Conservation (phyloP, 2,888 invertebrate genomes). For the Leptinotarsa peninsularis region DNA sequence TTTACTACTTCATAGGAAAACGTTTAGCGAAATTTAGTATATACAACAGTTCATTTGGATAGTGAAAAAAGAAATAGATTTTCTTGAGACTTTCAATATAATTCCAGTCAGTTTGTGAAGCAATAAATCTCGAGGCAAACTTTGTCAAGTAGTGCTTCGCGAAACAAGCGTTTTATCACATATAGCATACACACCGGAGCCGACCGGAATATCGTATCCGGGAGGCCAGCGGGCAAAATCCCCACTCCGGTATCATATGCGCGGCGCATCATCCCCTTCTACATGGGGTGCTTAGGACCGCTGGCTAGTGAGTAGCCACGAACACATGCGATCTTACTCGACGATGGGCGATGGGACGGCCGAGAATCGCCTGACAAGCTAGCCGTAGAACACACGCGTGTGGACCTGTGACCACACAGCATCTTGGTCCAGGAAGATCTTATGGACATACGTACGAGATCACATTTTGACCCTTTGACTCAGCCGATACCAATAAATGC, state of each 20-base stretch:
- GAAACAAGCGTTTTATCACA: constrained; percentile 26
- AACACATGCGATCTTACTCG: constrained; percentile 35
- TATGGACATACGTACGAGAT: constrained; percentile 24
- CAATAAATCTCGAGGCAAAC: constrained; percentile 12
- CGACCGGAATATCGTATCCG: constrained; percentile 58
- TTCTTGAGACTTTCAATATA: neutral
- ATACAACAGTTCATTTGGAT: no score
- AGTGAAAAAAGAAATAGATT: neutral
- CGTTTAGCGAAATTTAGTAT: no score
- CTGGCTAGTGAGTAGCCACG: constrained; percentile 69
- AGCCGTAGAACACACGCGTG: constrained; percentile 65
- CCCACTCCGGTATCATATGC: constrained; percentile 60
- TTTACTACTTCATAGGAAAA: no score
- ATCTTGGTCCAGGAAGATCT: constrained; percentile 45
- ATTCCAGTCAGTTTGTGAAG: neutral
- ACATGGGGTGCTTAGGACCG: constrained; percentile 68
- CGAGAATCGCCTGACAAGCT: constrained; percentile 54
- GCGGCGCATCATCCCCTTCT: constrained; percentile 65
- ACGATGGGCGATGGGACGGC: constrained; percentile 39
- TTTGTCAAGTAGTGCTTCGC: constrained; percentile 1
- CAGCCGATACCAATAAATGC: constrained; percentile 6
- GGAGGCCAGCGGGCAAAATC: constrained; percentile 57
- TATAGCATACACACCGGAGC: constrained; percentile 54
- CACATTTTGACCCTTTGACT: constrained; percentile 21
- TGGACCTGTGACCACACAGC: constrained; percentile 66